These are phyloP conservation scores for Vulpes vulpes DNA, from an alignment of 2,113 vertebrate genomes.

Conservation along the genomic window DNA sequence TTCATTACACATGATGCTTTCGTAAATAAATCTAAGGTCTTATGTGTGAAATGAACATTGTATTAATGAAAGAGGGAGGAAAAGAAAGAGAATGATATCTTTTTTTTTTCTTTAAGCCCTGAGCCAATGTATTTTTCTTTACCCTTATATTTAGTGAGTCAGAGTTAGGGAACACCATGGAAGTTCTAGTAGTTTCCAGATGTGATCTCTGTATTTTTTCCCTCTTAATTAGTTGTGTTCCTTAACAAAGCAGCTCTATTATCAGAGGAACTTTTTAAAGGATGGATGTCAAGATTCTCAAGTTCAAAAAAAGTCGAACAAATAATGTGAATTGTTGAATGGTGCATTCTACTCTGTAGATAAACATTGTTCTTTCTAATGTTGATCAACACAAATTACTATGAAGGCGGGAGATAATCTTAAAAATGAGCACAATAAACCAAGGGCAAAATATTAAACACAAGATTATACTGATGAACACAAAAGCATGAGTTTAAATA, in stretches of 20 bases:
- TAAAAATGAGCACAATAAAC: constrained; percentile 50
- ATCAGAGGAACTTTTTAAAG: background rate
- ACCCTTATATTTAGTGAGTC: background rate
- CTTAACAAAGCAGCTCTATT: background rate
- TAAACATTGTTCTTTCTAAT: constrained; percentile 34
- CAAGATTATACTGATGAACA: background rate
- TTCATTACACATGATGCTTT: constrained; percentile 32
- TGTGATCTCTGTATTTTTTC: background rate
- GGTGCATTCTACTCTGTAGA: background rate
- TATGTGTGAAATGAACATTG: constrained; percentile 29
- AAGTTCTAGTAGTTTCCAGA: constrained; percentile 43
- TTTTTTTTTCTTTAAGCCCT: background rate
- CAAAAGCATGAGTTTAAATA: constrained; percentile 24
- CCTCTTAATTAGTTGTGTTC: constrained; percentile 33
- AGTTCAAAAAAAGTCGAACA: constrained; percentile 59
- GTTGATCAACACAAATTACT: constrained; percentile 6
- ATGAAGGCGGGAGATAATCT: constrained; percentile 14
- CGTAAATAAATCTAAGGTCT: constrained; percentile 65
- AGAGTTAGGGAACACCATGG: background rate
- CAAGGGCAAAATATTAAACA: constrained; percentile 26
- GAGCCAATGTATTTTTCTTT: background rate
- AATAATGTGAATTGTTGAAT: constrained; percentile 28
- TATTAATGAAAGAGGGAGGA: background rate
- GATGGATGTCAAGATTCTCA: constrained; percentile 24
- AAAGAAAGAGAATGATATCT: background rate